These are phyloP conservation scores for Thaumatotibia leucotreta DNA, from an alignment of 1,140 invertebrate genomes.

Conservation along the genomic window DNA sequence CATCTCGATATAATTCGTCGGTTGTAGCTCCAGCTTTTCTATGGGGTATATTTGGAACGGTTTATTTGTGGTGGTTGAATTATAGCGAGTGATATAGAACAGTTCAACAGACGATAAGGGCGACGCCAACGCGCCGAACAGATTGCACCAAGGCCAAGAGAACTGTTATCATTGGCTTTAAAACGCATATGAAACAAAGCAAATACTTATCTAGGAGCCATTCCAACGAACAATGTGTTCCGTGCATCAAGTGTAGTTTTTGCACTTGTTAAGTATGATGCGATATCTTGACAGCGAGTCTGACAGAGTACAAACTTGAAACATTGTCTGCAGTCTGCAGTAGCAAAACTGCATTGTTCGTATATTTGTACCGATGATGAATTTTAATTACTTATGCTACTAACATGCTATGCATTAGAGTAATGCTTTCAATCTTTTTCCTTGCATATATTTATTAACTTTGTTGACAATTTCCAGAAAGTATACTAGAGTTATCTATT, in stretches of 20 bases:
- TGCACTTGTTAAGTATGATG: background rate
- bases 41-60: slow-evolving; percentile 28
- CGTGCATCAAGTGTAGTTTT: background rate
- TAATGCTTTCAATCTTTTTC: background rate
- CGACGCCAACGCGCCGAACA: slow-evolving; percentile 52
- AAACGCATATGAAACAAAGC: slow-evolving; percentile 17
- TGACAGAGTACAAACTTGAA: background rate
- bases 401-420: background rate
- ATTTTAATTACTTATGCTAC: background rate
- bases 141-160: slow-evolving; percentile 61
- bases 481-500: too few relatives aligned
- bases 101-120: slow-evolving; percentile 75
- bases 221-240: background rate
- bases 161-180: slow-evolving; percentile 31
- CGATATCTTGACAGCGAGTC: background rate
- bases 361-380: background rate
- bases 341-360: background rate
- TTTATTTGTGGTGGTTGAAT: slow-evolving; percentile 27
- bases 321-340: background rate
- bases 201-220: background rate
- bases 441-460: too few relatives aligned
- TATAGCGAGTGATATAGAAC: slow-evolving; percentile 43
- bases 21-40: slow-evolving; percentile 23
- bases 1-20: slow-evolving; percentile 47
- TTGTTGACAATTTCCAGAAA: too few relatives aligned